Percentiles rank a stretch among this genome's conserved stretches.
Evolutionary conservation across 2,113 vertebrate genomes (phyloP).

Genomic region (Microtus richardsoni): DNA sequence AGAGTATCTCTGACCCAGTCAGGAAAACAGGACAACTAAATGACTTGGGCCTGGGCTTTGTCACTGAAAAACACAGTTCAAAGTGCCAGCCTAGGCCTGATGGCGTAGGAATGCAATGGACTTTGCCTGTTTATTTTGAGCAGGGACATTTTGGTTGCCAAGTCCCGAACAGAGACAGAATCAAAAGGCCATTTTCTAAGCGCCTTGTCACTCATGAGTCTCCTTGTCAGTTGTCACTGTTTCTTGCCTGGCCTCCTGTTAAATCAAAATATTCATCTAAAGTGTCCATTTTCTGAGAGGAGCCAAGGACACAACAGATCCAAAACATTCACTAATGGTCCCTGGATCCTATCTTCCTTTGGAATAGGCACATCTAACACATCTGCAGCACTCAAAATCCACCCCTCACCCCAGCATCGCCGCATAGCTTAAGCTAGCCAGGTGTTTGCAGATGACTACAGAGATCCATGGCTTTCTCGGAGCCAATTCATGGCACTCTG

Average conservation of each 20-base stretch:
- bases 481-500: neutral
- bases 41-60: constrained; percentile 64
- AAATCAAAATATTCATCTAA: neutral
- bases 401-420: neutral
- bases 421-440: neutral
- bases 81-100: constrained; percentile 55
- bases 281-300: neutral
- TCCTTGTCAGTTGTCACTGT: neutral
- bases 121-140: constrained; percentile 74
- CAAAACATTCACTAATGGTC: neutral
- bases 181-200: constrained; percentile 6
- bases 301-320: neutral
- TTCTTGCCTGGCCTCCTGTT: neutral
- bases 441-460: neutral
- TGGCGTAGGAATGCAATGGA: constrained; percentile 54
- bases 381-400: neutral
- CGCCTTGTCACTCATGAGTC: neutral
- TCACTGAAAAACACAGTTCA: constrained; percentile 66
- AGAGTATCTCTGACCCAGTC: constrained; percentile 20
- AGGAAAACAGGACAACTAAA: constrained; percentile 44
- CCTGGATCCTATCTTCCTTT: neutral
- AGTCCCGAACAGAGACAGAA: constrained; percentile 25
- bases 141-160: constrained; percentile 40
- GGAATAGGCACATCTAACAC: neutral
- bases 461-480: neutral